Base-by-base conservation (phyloP, 1,140 invertebrate genomes). In the Zaprionus taronus region DNA sequence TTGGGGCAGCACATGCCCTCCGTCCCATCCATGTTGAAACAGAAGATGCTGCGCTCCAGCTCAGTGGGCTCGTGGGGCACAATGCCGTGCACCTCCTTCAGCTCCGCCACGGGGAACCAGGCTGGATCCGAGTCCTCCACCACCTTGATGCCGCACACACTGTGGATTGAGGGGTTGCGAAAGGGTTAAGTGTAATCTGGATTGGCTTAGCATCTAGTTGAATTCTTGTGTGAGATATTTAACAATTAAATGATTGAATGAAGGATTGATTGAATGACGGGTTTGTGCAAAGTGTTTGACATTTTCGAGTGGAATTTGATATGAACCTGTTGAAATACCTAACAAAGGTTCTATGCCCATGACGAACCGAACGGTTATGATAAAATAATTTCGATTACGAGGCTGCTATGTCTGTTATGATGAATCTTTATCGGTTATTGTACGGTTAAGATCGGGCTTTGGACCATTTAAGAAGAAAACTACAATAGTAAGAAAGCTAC, bases 121-220 rank as follows among this genome's bases (percentile, higher is more conserved):
- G 97, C 97, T 70, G 97, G 96, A 91, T 97, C 97, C 62, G 97
- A 96, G 80, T 98, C 97, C n/a, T 97, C 96, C 47, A 98, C 96
- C 38, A 98, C 95, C 11, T 95, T 94, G 72, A 97, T 95, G 49
- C 96, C 96, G 72, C 96, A 96, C 34, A 95, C 94, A 93, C 97
- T 97, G 34, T 1, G 41, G 20, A 17, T 26, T 20, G 7, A 9
- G 22, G n/a, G 9, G 6, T 11, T 26, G 11, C 0, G 0, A 11
- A 17, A 15, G n/a, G 20, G 17, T 26, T 9, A 22, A 28, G 22
- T 28, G 0, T n/a, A 3, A 6, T 2, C 28, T 26, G 5, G 1
- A 36, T 36, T 47, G n/a, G 2, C n/a, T 47, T 17, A 17, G n/a
- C n/a, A 44, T 17, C 36, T 14, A 38, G 36, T 44, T 44, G n/a